phyloP scores from a whole-genome alignment of 2,797 vertebrate genomes.

The Mionectes olivaceus region DNA sequence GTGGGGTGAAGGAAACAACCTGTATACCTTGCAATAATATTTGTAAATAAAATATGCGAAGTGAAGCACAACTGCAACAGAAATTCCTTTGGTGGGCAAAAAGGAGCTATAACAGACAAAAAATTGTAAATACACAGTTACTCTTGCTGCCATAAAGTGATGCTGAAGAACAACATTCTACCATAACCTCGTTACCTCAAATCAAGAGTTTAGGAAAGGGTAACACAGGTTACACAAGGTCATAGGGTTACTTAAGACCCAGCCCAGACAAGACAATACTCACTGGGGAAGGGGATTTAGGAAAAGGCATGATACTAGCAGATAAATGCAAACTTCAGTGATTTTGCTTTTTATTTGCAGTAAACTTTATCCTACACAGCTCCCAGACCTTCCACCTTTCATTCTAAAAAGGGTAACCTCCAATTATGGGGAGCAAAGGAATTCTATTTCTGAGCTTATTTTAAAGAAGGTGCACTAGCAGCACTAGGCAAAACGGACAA shows the following conservation, averaged over 20 bases:
- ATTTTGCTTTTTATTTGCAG: neutral
- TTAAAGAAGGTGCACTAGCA: neutral
- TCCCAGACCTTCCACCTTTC: neutral
- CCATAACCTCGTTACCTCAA: neutral
- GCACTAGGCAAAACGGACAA: neutral
- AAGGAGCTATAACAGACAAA: neutral
- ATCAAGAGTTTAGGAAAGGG: neutral
- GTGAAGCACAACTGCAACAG: neutral
- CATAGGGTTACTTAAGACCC: neutral
- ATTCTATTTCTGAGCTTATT: neutral
- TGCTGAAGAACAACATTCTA: neutral
- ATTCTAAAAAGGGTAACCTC: neutral
- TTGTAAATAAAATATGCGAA: neutral
- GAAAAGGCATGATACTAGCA: neutral
- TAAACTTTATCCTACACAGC: neutral
- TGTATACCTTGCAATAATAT: neutral
- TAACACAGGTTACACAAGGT: neutral
- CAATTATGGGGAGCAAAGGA: neutral
- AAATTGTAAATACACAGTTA: neutral
- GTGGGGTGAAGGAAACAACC: neutral
- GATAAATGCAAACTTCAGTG: neutral
- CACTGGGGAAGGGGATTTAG: neutral
- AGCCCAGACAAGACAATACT: neutral
- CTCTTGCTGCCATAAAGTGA: neutral
- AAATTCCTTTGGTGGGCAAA: neutral